Percentiles rank a stretch among this genome's conserved stretches.
Evolutionary conservation across 2,113 vertebrate species (phyloP).

Genomic region (Orthonyx spaldingii): DNA sequence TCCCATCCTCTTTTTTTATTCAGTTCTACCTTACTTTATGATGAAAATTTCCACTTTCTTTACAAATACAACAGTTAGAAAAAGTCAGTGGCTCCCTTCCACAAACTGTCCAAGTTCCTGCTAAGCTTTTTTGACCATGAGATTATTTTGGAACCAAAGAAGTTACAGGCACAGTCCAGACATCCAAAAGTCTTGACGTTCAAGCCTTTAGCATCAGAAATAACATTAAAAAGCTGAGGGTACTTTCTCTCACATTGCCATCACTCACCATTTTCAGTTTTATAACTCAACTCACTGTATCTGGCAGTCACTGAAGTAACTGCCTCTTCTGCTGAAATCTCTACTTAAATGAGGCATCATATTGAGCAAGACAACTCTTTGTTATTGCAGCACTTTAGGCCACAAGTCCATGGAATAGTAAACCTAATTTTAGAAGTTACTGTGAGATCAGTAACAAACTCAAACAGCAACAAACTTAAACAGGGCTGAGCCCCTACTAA

Average conservation of each 20-base stretch:
- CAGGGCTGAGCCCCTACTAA: neutral
- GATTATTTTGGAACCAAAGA: neutral
- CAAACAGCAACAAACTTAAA: neutral
- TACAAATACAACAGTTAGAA: neutral
- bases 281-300: neutral
- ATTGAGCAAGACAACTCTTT: neutral
- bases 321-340: neutral
- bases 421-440: neutral
- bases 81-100: neutral
- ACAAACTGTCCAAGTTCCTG: neutral
- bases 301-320: neutral
- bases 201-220: neutral
- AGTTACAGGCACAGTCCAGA: neutral
- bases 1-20: neutral
- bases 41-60: neutral
- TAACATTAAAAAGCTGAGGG: neutral
- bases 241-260: neutral
- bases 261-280: neutral
- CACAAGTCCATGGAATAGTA: accelerated
- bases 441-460: neutral
- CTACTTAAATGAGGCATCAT: neutral
- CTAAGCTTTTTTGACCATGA: neutral
- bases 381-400: neutral
- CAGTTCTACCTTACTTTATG: neutral
- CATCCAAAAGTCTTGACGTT: neutral